Evolutionary conservation across 2,888 invertebrate species (phyloP), one percentile per base, ranked within the genome.

Genomic region (Pelosia muscerda): DNA sequence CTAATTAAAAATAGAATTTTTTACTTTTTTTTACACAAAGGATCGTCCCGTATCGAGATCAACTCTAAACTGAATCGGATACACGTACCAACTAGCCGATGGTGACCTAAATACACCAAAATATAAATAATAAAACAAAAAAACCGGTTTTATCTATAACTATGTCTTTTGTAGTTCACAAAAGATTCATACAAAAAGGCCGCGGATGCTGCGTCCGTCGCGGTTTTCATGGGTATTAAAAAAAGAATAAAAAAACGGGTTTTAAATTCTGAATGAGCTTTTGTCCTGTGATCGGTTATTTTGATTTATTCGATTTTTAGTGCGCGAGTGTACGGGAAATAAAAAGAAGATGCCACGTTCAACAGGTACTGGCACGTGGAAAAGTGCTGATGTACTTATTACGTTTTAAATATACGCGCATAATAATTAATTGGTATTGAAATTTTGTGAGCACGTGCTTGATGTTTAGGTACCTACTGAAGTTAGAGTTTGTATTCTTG

Each of bases 301-400:
- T 93, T 95, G 93, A 94, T 94, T 94, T 95, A 94, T 94, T 92
- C 91, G 91, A 92, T 94, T 94, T 95, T 94, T 93, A 92, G 90
- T 88, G 81, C 86, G 87, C 89, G 80, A 83, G 86, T 84, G 88
- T 88, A 84, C 86, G 88, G 84, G 88, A 87, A 81, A 90, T 90
- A 92, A 94, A 94, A 92, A 92, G 92, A 90, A 86, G 90, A 86
- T 73, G 81, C 83, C 83, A 72, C 82, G 88, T 79, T 94, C 94
- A 95, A 94, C 94, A 94, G 94, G 94, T 94, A 94, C 89, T 77
- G 86, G 77, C 76, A 81, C 5, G 75, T 11, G n/a, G 70, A 82
- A 79, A 90, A 88, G 86, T 85, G 85, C 68, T 82, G 38, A 59
- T 42, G 15, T 23, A 74, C 69, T 64, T 23, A n/a, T 49, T n/a